phyloP scores from a whole-genome alignment of 64 coral and sea anemone genomes.

The Actinia tenebrosa region DNA sequence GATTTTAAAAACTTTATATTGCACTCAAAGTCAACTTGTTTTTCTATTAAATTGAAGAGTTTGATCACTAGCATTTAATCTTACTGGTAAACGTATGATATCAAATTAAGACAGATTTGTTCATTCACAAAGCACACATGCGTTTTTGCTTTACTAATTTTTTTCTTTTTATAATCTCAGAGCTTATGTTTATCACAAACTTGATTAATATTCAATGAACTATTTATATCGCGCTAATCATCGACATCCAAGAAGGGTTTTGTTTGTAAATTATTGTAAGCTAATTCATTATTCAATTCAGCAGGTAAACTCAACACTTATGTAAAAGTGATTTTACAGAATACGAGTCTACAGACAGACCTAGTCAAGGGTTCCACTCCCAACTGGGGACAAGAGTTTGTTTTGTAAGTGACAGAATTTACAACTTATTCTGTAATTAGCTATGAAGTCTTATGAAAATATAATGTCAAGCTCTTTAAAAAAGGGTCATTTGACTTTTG shows the following conservation, averaged over 20 bases:
- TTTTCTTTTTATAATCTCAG: background rate
- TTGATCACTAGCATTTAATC: too few species aligned
- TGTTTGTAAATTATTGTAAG: background rate
- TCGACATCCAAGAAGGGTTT: background rate
- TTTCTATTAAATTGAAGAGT: too few species aligned
- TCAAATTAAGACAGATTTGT: too few species aligned
- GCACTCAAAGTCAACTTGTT: too few species aligned
- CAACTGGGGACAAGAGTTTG: conserved; percentile 62
- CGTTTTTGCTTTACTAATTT: background rate
- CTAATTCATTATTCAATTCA: background rate
- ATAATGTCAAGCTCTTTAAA: too few species aligned
- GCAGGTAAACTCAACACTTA: conserved; percentile 50
- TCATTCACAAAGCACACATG: background rate
- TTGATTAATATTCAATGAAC: background rate
- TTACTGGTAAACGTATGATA: too few species aligned
- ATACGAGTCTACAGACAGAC: conserved; percentile 54
- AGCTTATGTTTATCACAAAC: background rate
- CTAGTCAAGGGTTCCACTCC: conserved; percentile 44
- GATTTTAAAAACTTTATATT: too few species aligned
- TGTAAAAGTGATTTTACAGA: conserved; percentile 64
- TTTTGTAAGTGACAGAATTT: conserved; percentile 52
- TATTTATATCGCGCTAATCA: background rate
- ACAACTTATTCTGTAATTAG: too few species aligned
- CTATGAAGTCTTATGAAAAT: too few species aligned
- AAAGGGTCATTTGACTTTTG: too few species aligned